These are phyloP conservation scores for Erebia palarica DNA, from an alignment of 2,888 invertebrate species.

Conservation along the genomic window DNA sequence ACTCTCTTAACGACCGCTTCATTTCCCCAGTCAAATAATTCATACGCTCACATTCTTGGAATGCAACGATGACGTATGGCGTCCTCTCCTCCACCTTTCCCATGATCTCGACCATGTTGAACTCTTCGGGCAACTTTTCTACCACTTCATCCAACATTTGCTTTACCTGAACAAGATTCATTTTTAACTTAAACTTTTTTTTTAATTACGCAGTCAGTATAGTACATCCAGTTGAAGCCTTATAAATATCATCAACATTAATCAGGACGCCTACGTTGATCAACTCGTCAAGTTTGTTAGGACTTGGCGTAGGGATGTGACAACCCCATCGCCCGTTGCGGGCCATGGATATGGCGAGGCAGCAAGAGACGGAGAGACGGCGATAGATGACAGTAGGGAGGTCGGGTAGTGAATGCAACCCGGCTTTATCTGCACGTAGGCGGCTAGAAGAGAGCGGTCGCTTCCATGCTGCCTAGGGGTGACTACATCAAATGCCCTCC, in stretches of 20 bases:
- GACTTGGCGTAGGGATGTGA: too few relatives aligned
- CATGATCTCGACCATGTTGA: slow-evolving; percentile 97
- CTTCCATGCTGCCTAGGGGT: too few relatives aligned
- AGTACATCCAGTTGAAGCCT: not conserved
- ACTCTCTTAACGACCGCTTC: slow-evolving; percentile 93
- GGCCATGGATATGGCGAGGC: too few relatives aligned
- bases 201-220: not conserved
- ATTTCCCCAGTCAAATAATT: slow-evolving; percentile 95
- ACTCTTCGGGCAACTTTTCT: slow-evolving; percentile 97
- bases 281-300: too few relatives aligned
- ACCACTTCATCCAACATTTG: slow-evolving; percentile 96
- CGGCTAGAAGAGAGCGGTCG: too few relatives aligned
- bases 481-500: too few relatives aligned
- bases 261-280: not conserved
- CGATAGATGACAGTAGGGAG: too few relatives aligned
- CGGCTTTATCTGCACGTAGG: too few relatives aligned
- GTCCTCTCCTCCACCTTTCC: slow-evolving; percentile 97
- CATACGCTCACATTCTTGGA: slow-evolving; percentile 98
- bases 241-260: not conserved
- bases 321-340: too few relatives aligned
- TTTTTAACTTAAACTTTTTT: not conserved
- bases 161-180: slow-evolving; percentile 85
- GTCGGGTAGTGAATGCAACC: too few relatives aligned
- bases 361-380: too few relatives aligned
- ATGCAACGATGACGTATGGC: slow-evolving; percentile 97